Base-by-base conservation (phyloP, 2,113 vertebrate genomes). In the Myotis lucifugus region DNA sequence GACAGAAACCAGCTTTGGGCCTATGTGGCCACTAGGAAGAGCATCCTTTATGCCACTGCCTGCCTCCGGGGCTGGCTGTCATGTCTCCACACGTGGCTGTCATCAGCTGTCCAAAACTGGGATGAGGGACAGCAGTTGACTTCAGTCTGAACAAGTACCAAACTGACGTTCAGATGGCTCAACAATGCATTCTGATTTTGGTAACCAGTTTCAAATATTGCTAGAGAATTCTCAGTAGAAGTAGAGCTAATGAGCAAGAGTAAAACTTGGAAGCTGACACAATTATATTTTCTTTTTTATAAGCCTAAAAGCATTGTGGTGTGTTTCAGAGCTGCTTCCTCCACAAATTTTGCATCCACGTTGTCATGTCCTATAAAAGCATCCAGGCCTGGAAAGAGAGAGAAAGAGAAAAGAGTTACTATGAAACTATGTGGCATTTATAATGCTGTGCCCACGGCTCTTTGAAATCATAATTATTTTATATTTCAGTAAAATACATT, bases 281-380 rank as follows among this genome's bases (percentile, higher is more conserved):
- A 29, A 42, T 8, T 48, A 7, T 50, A 72, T 90, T 91, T 96
- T 79, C 74, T 83, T 83, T 97, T 96, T 66, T 90, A 97, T 90
- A 98, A 97, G 9, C 98, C 99, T 97, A 99, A 96, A 92, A 98
- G 97, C 29, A 97, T 96, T 2, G 98, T 90, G 0, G 99, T 99
- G 96, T 99, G 99, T 76, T 99, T 99, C 92, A 99, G 98, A 46
- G 99, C 99, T 1, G 98, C 98, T 97, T 99, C 99, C 95, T 99
- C 99, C 94, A 99, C 98, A 97, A 99, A 99, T 92, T 98, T 97
- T 90, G 98, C 98, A 40, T 99, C 99, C 93, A 99, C 98, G 0
- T 98, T 99, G 95, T 99, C 99, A 95, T 98, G 98, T 77, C 99
- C 99, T 96, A 99, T 98, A 52, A 98, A 98, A 6, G 98, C 97